Evolutionary conservation across 2,113 vertebrate genomes (phyloP).

Genomic region (Archocentrus centrarchus): DNA sequence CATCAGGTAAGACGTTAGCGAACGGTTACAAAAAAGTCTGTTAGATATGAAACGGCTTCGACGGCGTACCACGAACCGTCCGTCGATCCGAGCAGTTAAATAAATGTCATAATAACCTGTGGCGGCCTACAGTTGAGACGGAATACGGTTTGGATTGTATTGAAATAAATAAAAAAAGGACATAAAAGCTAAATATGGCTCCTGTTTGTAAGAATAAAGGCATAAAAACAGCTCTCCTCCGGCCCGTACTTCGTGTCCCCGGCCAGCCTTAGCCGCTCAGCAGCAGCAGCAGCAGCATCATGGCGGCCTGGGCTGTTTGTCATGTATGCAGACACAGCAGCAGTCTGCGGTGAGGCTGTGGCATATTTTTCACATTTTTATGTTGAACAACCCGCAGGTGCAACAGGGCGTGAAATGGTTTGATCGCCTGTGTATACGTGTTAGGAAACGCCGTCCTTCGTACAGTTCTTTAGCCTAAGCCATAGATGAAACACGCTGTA

Average conservation of each 20-base stretch:
- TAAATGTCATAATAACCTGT: background rate
- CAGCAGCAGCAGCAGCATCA: background rate
- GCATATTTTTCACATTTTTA: background rate
- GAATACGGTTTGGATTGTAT: background rate
- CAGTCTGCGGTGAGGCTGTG: background rate
- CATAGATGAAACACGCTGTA: background rate
- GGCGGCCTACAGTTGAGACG: background rate
- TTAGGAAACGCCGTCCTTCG: background rate
- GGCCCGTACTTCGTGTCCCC: constrained; percentile 48
- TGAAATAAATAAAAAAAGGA: background rate
- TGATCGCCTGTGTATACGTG: background rate
- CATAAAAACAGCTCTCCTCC: accelerated
- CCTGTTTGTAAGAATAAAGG: accelerated
- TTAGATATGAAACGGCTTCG: background rate
- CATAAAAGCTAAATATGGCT: background rate
- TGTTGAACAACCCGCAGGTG: accelerated
- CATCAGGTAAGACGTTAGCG: constrained; percentile 39
- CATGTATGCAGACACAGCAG: background rate
- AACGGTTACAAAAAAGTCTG: background rate
- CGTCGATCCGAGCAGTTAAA: background rate
- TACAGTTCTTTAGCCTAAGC: accelerated
- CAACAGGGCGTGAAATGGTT: background rate
- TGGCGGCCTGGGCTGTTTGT: constrained; percentile 39
- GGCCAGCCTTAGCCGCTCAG: background rate
- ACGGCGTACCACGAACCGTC: background rate